Evolutionary conservation across 1,140 invertebrate species (phyloP).

Genomic region (Meloidogyne floridensis): DNA sequence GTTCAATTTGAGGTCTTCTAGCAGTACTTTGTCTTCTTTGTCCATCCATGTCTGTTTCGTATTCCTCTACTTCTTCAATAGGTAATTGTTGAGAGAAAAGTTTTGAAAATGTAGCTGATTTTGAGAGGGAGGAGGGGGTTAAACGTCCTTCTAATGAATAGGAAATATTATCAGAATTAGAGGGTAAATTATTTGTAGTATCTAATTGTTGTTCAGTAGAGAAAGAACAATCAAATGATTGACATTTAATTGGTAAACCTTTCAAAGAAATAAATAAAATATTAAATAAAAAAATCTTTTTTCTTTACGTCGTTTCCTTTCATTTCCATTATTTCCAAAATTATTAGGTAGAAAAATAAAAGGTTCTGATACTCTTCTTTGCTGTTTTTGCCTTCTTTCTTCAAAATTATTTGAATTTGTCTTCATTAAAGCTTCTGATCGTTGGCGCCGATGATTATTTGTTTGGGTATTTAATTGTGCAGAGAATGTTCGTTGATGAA

Average conservation of each 20-base stretch:
- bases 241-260: neutral
- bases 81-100: neutral
- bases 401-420: neutral
- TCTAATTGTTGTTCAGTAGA: neutral
- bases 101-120: slow-evolving; percentile 2
- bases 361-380: slow-evolving; percentile 6
- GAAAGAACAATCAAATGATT: slow-evolving; percentile 4
- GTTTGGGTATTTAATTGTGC: neutral
- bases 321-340: neutral
- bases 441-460: neutral
- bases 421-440: neutral
- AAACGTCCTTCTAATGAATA: slow-evolving; percentile 13
- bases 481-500: neutral
- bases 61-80: neutral
- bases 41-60: neutral
- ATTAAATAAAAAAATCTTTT: too few relatives aligned
- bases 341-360: neutral
- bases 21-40: neutral
- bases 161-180: neutral
- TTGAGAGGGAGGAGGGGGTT: slow-evolving; percentile 47
- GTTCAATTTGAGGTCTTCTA: neutral
- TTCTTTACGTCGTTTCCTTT: neutral
- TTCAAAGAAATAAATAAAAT: neutral
- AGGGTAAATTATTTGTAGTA: neutral
- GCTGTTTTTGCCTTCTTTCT: neutral